Percentiles rank a stretch among this genome's conserved stretches.
phyloP scores from a whole-genome alignment of 2,113 vertebrate genomes.

The Vimba vimba region DNA sequence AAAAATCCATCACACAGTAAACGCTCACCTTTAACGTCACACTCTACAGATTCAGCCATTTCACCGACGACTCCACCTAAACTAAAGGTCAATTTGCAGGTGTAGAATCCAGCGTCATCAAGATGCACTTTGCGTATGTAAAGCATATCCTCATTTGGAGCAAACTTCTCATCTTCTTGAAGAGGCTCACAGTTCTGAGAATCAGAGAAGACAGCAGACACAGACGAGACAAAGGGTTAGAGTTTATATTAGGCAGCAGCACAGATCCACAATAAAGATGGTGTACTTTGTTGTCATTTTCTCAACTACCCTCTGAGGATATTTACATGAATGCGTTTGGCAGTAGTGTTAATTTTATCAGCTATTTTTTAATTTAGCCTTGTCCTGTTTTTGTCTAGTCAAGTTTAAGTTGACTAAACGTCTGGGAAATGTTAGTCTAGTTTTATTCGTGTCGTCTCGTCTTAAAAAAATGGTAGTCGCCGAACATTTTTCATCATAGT shows the following conservation, averaged over 20 bases:
- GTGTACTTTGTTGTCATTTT: neutral
- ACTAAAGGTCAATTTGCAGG: constrained; percentile 75
- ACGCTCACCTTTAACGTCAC: constrained; percentile 74
- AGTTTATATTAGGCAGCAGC: neutral
- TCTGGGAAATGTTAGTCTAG: too few species aligned
- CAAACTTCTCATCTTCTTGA: constrained; percentile 61
- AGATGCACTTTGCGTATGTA: constrained; percentile 50
- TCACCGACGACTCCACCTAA: constrained; percentile 71
- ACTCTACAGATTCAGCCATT: constrained; percentile 76
- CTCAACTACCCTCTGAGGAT: neutral
- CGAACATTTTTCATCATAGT: too few species aligned
- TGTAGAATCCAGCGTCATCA: constrained; percentile 77
- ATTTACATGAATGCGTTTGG: neutral
- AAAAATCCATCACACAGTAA: neutral
- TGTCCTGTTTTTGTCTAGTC: too few species aligned
- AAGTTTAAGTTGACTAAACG: too few species aligned
- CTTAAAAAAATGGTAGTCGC: too few species aligned
- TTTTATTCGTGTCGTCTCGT: too few species aligned
- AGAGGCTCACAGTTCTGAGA: constrained; percentile 76
- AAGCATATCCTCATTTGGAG: constrained; percentile 57
- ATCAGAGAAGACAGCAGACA: neutral
- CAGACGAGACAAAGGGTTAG: neutral
- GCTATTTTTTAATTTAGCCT: too few species aligned
- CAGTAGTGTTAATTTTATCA: too few species aligned
- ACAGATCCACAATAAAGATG: neutral